Base-by-base conservation (phyloP, 2,797 vertebrate species). In the Etheostoma perlongum region DNA sequence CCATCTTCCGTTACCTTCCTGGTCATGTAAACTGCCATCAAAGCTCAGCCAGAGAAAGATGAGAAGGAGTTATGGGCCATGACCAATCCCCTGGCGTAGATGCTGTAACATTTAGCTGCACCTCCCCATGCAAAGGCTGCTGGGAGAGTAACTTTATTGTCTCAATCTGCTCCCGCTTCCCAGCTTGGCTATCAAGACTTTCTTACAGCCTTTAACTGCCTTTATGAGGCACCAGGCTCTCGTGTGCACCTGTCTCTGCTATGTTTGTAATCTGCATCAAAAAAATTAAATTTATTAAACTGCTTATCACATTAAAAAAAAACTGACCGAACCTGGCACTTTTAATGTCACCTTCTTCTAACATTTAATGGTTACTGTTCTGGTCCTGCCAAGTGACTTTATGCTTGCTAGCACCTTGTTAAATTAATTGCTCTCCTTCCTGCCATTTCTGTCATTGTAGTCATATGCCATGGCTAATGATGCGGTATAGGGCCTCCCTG, bases 381-480 rank as follows among this genome's bases (percentile, higher is more conserved):
- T 11, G 58, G 67, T 79, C 76, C 69, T 83, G 78, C 86, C 91
- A 88, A 89, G 83, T 83, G 87, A 85, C 85, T 85, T 89, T 84
- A 86, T 84, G 86, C 81, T 76, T 67, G 78, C 88, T 87, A 91
- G 92, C 85, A 89, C 90, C 85, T 90, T 85, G 79, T 85, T 80
- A 89, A 81, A 90, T 91, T 92, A 91, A 94, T 91, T 84, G 85
- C 81, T 83, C 85, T 91, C 90, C 79, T 82, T 86, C 52, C 81
- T 87, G 85, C 84, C 83, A 75, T 91, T 85, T 82, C 90, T 91
- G 88, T 83, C 82, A 63, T 85, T 88, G 77, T 76, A 85, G 91
- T 94, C 91, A 89, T 90, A 93, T 91, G 90, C 92, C 85, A 81
- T 80, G 83, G 86, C 90, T 92, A 91, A 86, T 91, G 93, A 90